A percentile compares a stretch with the other conserved stretches of the same genome.
These are phyloP conservation scores for Phorcus lineatus DNA, from an alignment of 2,888 invertebrate genomes.

Conservation along the genomic window DNA sequence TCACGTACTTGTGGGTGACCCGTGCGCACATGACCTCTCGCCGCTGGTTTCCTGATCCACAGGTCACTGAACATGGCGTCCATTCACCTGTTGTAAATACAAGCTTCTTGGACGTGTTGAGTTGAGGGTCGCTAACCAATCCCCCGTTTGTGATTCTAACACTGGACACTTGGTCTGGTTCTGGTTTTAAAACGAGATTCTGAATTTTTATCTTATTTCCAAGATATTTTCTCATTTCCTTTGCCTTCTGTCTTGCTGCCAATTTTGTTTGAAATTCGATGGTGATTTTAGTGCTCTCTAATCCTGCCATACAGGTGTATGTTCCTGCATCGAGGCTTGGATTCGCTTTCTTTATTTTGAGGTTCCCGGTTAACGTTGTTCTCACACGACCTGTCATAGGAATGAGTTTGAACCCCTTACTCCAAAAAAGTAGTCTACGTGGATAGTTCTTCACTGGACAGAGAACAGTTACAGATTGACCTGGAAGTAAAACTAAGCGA, in stretches of 20 bases:
- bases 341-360: slow-evolving; percentile 58
- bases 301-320: slow-evolving; percentile 63
- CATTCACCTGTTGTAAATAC: slow-evolving; percentile 80
- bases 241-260: slow-evolving; percentile 50
- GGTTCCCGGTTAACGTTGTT: slow-evolving; percentile 55
- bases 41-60: slow-evolving; percentile 86
- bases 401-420: slow-evolving; percentile 56
- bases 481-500: slow-evolving; percentile 56
- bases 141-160: not conserved
- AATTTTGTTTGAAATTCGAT: slow-evolving; percentile 58
- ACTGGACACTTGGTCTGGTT: slow-evolving; percentile 43
- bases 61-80: slow-evolving; percentile 90
- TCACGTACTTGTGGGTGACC: slow-evolving; percentile 82
- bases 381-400: slow-evolving; percentile 59
- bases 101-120: slow-evolving; percentile 30
- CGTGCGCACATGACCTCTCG: slow-evolving; percentile 82
- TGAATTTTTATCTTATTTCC: slow-evolving; percentile 37
- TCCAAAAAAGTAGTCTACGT: slow-evolving; percentile 65
- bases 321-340: slow-evolving; percentile 56
- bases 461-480: slow-evolving; percentile 61
- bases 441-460: slow-evolving; percentile 68
- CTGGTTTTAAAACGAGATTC: slow-evolving; percentile 49
- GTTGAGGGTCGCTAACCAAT: slow-evolving; percentile 12
- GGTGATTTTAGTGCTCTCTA: slow-evolving; percentile 52
- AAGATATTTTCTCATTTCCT: slow-evolving; percentile 46